A percentile compares a stretch with the other conserved stretches of the same genome.
Conservation (phyloP, 2,113 vertebrate species). For the Aphyosemion australe region DNA sequence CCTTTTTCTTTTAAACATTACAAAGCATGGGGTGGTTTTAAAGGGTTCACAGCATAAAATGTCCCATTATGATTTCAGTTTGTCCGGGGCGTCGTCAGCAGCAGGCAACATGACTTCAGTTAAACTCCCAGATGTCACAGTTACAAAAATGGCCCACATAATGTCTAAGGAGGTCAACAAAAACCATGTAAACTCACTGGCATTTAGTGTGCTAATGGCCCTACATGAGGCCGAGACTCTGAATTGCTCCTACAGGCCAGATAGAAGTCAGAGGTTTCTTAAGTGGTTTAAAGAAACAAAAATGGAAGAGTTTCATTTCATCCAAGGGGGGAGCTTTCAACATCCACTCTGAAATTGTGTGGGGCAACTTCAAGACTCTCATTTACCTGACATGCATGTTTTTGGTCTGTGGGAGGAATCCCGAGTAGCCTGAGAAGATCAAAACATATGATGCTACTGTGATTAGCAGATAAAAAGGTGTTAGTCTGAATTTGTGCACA, state of each 20-base stretch:
- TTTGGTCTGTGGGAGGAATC: too few relatives aligned
- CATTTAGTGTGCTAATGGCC: neutral
- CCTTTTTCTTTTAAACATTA: neutral
- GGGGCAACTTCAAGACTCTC: too few relatives aligned
- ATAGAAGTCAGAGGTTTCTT: neutral
- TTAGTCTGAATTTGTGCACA: too few relatives aligned
- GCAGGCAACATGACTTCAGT: neutral
- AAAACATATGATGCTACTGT: too few relatives aligned
- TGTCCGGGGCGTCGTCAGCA: neutral
- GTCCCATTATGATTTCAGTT: neutral
- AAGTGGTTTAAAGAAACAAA: neutral
- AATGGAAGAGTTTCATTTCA: neutral
- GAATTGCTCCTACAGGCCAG: neutral
- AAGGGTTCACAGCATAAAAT: neutral
- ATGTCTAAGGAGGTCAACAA: neutral
- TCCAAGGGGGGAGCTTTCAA: neutral
- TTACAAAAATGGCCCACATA: neutral
- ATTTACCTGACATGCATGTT: too few relatives aligned
- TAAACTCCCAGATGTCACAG: neutral
- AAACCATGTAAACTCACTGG: neutral
- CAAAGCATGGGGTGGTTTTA: too few relatives aligned
- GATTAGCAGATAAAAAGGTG: too few relatives aligned
- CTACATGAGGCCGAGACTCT: neutral
- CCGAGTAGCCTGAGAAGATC: too few relatives aligned
- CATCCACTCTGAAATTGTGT: neutral